Base-by-base conservation (phyloP, 2,888 invertebrate species). In the Allygus modestus region DNA sequence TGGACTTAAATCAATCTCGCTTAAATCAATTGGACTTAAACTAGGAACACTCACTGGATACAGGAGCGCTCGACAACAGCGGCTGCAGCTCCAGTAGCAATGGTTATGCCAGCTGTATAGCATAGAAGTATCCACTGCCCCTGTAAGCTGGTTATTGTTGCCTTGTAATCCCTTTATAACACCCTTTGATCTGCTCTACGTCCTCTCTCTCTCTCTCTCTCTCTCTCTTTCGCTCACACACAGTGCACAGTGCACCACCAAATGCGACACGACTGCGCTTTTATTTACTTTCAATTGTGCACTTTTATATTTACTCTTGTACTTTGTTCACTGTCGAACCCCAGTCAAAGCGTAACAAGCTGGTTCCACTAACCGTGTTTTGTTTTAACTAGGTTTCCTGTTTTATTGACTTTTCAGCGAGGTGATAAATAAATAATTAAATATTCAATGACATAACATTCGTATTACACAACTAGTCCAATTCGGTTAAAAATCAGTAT, bases 251-350 rank as follows among this genome's bases (percentile, higher is more conserved):
- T 77, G 77, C 77, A 77, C 31, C 17, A 51, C 41, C 43, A 69
- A 28, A 58, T 12, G 20, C 23, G 58, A 9, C 37, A 46, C 11
- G 12, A 73, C 26, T 77, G 77, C 77, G 77, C 51, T 77, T 77
- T 77, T 51, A 77, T 77, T 77, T 77, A 43, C 51, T 77, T 77
- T 77, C 46, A 77, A 51, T 77, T 77, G 77, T 77, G 51, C 77
- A 77, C 43, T 43, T 51, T 77, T 73, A 73, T 43, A 43, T 73
- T 73, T 41, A 73, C 73, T 73, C 37, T 41, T 28, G 51, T 51
- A 77, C 77, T 77, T 46, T 77, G 51, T 31, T 65, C 58, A 58
- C 23, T 54, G 65, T 65, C 31, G 28, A 65, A 65, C 7, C 31
- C 0, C 31, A 28, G 65, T 65, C 65, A 65, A 65, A 65, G 65